These are phyloP conservation scores for Leucania comma DNA, from an alignment of 2,888 invertebrate genomes.

Conservation along the genomic window DNA sequence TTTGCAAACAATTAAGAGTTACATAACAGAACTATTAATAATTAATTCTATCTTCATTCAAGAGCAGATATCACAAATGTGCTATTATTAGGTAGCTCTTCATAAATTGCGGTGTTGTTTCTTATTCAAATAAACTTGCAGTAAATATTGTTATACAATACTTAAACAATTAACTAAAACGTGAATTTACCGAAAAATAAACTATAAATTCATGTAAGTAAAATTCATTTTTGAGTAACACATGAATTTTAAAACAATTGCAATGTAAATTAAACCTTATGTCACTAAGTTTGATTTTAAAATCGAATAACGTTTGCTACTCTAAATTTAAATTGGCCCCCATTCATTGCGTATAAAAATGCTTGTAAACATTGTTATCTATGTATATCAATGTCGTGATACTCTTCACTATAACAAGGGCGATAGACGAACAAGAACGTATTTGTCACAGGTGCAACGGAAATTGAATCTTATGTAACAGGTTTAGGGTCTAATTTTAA, in stretches of 20 bases:
- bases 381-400: constrained; percentile 45
- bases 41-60: constrained; percentile 48
- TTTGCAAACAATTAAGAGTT: constrained; percentile 10
- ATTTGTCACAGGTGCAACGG: too few species aligned
- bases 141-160: constrained; percentile 35
- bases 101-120: constrained; percentile 1
- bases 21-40: constrained; percentile 43
- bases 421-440: too few species aligned
- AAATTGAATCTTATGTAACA: too few species aligned
- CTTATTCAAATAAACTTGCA: constrained; percentile 18
- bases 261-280: background rate
- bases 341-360: constrained; percentile 19
- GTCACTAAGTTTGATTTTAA: background rate
- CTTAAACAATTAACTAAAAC: constrained; percentile 1
- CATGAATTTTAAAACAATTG: background rate
- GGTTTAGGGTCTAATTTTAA: too few species aligned
- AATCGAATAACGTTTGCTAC: background rate
- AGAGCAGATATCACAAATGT: constrained; percentile 24
- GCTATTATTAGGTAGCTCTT: constrained; percentile 29
- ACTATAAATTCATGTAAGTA: rapidly evolving
- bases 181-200: background rate
- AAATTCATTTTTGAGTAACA: constrained; percentile 10
- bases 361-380: constrained; percentile 50
- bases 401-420: constrained; percentile 27
- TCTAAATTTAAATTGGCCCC: too few species aligned